These are phyloP conservation scores for Prolemur simus DNA, from an alignment of 2,113 vertebrate species.

Conservation along the genomic window DNA sequence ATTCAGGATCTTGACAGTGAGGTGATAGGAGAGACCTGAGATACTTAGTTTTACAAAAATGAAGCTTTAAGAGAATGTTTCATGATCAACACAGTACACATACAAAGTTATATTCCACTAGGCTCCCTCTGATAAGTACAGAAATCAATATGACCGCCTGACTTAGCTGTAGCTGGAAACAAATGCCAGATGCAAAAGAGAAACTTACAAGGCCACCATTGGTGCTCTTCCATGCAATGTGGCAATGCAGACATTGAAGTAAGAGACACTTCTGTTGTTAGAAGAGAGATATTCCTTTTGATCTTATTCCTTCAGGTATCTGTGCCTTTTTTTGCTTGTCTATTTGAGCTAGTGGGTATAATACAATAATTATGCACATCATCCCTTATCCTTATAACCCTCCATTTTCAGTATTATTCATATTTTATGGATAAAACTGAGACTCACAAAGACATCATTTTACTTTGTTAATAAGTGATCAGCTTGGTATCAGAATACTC, in stretches of 20 bases:
- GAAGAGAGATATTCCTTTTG: neutral
- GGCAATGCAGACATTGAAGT: neutral
- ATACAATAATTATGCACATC: neutral
- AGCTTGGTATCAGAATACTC: neutral
- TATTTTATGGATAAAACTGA: conserved; percentile 20
- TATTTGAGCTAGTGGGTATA: neutral
- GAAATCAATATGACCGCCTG: neutral
- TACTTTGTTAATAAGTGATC: neutral
- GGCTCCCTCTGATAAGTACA: neutral
- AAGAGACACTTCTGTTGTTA: neutral
- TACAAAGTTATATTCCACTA: neutral
- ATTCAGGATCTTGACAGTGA: neutral
- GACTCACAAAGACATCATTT: neutral
- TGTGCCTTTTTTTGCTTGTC: neutral
- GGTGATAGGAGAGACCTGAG: neutral
- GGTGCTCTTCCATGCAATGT: neutral
- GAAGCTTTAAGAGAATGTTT: neutral
- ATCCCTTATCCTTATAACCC: neutral
- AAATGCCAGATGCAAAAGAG: neutral
- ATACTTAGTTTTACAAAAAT: neutral
- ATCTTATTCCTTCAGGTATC: neutral
- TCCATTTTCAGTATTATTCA: neutral
- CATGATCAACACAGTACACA: neutral
- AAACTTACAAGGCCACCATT: neutral
- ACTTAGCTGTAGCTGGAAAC: neutral